These are phyloP conservation scores for Tokudaia muenninki DNA, from an alignment of 2,797 vertebrate genomes.

Conservation along the genomic window DNA sequence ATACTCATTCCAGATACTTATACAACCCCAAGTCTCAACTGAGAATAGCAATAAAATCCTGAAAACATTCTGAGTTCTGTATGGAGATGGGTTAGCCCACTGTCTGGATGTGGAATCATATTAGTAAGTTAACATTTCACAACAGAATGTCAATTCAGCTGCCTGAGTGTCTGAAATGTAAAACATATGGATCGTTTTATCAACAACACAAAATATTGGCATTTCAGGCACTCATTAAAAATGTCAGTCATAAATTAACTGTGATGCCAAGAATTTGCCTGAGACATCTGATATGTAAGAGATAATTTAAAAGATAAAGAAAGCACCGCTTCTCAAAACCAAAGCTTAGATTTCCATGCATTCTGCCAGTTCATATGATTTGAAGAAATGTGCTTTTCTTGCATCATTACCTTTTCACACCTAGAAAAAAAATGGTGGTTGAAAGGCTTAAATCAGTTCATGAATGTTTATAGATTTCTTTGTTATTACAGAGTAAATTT, in stretches of 20 bases:
- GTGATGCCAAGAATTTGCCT: conserved; percentile 81
- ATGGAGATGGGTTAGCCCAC: conserved; percentile 74
- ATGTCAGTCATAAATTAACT: conserved; percentile 83
- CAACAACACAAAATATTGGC: conserved; percentile 86
- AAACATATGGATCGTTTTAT: conserved; percentile 84
- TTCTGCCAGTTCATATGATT: conserved; percentile 47
- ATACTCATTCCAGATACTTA: conserved; percentile 49
- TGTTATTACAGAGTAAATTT: not conserved
- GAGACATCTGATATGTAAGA: conserved; percentile 82
- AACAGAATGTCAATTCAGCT: conserved; percentile 85
- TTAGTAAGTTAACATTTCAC: conserved; percentile 82
- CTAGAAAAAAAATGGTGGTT: conserved; percentile 35
- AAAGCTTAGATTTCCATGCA: conserved; percentile 56
- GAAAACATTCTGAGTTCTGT: conserved; percentile 66
- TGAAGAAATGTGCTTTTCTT: conserved; percentile 15
- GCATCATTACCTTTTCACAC: not conserved
- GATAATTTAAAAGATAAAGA: conserved; percentile 76
- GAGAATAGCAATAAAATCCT: conserved; percentile 60
- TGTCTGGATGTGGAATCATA: conserved; percentile 77
- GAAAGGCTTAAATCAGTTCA: not conserved
- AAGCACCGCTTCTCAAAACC: conserved; percentile 51
- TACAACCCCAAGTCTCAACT: not conserved
- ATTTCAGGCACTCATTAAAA: conserved; percentile 83
- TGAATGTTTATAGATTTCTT: conserved; percentile 35
- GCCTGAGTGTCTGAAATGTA: conserved; percentile 80